A percentile compares a stretch with the other conserved stretches of the same genome.
Conservation (phyloP, 2,113 vertebrate species). For the Strix aluco region DNA sequence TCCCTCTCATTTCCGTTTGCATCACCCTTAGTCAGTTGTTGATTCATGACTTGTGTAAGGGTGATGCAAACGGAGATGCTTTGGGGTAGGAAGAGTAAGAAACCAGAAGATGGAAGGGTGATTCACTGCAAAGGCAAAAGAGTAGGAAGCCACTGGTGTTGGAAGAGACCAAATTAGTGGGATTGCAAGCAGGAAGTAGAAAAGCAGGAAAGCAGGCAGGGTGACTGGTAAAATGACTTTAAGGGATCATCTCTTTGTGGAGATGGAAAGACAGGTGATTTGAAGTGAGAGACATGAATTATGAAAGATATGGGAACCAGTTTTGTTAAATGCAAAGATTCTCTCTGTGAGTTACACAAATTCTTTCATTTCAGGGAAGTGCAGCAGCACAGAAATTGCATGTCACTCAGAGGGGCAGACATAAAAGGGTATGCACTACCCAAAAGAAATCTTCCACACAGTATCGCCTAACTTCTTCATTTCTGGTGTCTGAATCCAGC, state of each 20-base stretch:
- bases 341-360: neutral
- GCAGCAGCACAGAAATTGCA: neutral
- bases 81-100: neutral
- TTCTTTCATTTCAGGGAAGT: neutral
- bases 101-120: neutral
- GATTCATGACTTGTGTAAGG: no score
- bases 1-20: neutral
- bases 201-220: neutral
- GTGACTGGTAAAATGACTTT: neutral
- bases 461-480: rapidly evolving
- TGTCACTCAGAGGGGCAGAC: neutral
- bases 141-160: neutral
- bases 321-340: slow-evolving; percentile 2
- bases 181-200: neutral
- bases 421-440: neutral
- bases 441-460: neutral
- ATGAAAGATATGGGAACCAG: neutral
- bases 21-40: neutral
- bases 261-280: neutral
- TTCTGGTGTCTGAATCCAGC: neutral
- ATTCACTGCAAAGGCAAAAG: neutral
- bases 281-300: neutral
- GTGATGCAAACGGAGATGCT: neutral
- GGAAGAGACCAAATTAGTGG: neutral
- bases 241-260: neutral